Base-by-base conservation (phyloP, 2,797 vertebrate species). In the Tragelaphus oryx region DNA sequence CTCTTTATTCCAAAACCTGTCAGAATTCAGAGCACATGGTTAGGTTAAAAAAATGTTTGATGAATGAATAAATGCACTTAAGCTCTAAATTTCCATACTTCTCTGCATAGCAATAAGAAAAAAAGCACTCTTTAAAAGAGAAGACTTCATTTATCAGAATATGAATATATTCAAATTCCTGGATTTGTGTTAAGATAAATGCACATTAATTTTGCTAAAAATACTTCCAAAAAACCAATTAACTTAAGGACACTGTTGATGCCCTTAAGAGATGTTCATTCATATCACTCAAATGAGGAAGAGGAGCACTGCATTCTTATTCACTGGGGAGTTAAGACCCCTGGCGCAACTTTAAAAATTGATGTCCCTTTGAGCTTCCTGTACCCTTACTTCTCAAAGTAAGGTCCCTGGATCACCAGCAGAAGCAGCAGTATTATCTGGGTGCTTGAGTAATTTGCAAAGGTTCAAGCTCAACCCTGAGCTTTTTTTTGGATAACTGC, bases 141-240 rank as follows among this genome's bases (percentile, higher is more conserved):
- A 97, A 96, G 30, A 55, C 52, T 88, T 95, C 65, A 94, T 96
- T 65, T 92, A 94, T 91, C 89, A 95, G 50, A 96, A 81, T 90
- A 74, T 83, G 30, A 52, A 95, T 94, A 92, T 88, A 93, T 82
- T 86, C 78, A 93, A 94, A 96, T 95, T 95, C 76, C 82, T 92
- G 87, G 68, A 82, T 94, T 86, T 95, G 80, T 54, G 48, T 68
- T 92, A 95, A 91, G 76, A 96, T 93, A 95, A 97, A 95, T 86
- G 81, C 54, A n/a, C 33, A 79, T 55, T 80, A 88, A 93, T 89
- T 89, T 95, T 95, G 55, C 74, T 95, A 78, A 91, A 97, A 95
- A 93, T 96, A 89, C 87, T 96, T 96, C 62, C 22, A 62, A 84
- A 94, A 97, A 94, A 83, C 81, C 91, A 96, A 95, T 96, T 95